A percentile compares a stretch with the other conserved stretches of the same genome.
phyloP scores from a whole-genome alignment of 2,113 vertebrate genomes.

The Xenopus borealis region DNA sequence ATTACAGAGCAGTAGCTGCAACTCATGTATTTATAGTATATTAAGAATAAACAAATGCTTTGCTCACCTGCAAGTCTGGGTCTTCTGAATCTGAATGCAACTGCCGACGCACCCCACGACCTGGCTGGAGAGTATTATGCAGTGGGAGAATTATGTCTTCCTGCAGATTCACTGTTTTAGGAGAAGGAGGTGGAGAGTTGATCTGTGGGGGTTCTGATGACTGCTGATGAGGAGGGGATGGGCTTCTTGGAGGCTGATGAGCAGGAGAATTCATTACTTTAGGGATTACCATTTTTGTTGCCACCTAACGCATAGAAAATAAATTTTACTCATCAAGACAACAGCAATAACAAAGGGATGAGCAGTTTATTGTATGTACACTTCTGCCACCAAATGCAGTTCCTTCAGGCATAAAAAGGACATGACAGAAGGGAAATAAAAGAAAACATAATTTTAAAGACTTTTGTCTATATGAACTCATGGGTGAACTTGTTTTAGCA shows the following conservation, averaged over 20 bases:
- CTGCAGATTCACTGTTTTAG: constrained; percentile 18
- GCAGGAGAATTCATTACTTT: background rate
- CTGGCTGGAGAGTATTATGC: constrained; percentile 21
- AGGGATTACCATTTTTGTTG: background rate
- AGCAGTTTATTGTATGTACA: no score
- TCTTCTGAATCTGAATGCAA: constrained; percentile 30
- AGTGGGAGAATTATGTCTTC: constrained; percentile 35
- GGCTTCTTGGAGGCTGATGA: background rate
- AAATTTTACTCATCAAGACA: no score
- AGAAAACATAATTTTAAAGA: no score
- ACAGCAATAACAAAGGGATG: no score
- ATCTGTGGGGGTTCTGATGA: constrained; percentile 47
- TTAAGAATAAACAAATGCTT: no score
- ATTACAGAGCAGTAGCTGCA: no score
- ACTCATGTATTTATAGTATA: no score
- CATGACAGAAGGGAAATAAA: no score
- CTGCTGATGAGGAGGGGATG: constrained; percentile 43
- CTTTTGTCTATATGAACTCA: no score
- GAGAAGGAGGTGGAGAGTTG: constrained; percentile 37
- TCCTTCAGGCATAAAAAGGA: no score
- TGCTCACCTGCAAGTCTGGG: constrained; percentile 5
- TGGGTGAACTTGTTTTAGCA: no score
- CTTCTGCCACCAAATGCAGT: no score
- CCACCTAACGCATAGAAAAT: background rate
- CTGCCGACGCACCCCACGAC: background rate